Base-by-base conservation (phyloP, 2,888 invertebrate species). In the Cryptocheilus praepositus region DNA sequence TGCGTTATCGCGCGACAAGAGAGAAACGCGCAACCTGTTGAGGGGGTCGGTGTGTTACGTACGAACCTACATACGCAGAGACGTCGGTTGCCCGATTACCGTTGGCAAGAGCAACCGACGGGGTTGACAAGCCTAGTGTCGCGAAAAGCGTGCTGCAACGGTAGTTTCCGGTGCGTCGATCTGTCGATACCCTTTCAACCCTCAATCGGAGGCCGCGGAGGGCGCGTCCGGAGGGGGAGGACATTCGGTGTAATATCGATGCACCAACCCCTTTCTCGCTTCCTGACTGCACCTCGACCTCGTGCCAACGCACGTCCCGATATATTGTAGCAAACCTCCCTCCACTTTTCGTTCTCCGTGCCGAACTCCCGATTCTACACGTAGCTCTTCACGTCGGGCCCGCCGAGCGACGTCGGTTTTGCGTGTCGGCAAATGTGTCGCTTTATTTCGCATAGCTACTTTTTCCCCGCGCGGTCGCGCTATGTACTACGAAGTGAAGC, bases 11-110 rank as follows among this genome's bases (percentile, higher is more conserved):
- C 65, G 55, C 16, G 45, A 36, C 22, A 18, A 25, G 60, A 60
- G 65, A 67, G 81, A 74, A 83, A 84, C 81, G 84, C 86, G 82
- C 85, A 85, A 86, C 86, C 86, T 86, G 86, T 86, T 86, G 86
- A 85, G 74, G 84, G 49, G 54, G 59, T 45, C 18, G 52, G 51
- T 45, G 56, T 21, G 44, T 57, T 54, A 67, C 45, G n/a, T 36
- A 55, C 43, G 18, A 44, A 52, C 28, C 28, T 11, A 36, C 36
- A 36, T 36, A 36, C 36, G 36, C 36, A 45, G 43, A 60, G 67
- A 73, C 64, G 75, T 53, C 59, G 71, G 67, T 57, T 46, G 61
- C 22, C 52, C 53, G 58, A 64, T 66, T 58, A 51, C 58, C 65
- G 62, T 57, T 71, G 72, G 66, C 75, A 69, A 73, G 72, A 65